These are phyloP conservation scores for Scaptomyza pallida DNA, from an alignment of 1,140 invertebrate genomes.

Conservation along the genomic window DNA sequence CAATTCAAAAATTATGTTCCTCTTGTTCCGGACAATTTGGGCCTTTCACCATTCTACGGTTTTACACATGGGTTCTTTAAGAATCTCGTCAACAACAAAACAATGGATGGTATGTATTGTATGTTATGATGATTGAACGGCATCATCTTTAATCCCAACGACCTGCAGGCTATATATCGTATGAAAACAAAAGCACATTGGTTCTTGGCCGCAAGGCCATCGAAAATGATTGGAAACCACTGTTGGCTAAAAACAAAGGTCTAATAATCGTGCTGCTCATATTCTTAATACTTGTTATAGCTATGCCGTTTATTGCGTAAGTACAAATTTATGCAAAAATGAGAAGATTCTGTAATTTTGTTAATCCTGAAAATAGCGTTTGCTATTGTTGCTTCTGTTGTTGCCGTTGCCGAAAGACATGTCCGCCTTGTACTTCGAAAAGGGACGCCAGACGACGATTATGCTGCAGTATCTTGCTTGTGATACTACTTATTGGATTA, in stretches of 20 bases:
- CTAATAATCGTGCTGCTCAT: not conserved
- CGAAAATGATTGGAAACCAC: not conserved
- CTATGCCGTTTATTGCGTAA: slow-evolving; percentile 14
- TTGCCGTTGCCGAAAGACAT: not conserved
- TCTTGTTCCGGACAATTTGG: too few relatives aligned
- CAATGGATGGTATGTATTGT: not conserved
- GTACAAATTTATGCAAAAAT: not conserved
- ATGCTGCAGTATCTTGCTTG: not conserved
- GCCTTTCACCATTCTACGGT: too few relatives aligned
- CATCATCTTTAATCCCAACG: not conserved
- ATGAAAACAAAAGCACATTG: not conserved
- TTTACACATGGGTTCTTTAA: not conserved
- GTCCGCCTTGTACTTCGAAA: not conserved
- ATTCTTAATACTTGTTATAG: not conserved
- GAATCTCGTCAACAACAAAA: not conserved
- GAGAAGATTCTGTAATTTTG: too few relatives aligned
- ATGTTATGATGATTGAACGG: not conserved
- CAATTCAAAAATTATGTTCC: too few relatives aligned
- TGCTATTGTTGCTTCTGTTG: slow-evolving; percentile 16
- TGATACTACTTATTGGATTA: slow-evolving; percentile 2
- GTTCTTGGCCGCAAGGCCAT: not conserved
- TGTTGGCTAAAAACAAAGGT: not conserved
- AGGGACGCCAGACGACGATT: not conserved
- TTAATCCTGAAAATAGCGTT: not conserved
- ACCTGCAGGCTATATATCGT: not conserved